Percentiles rank a stretch among this genome's conserved stretches.
Conservation (phyloP, 92 coral and sea anemone genomes). For the Parazoanthus atlanticus region DNA sequence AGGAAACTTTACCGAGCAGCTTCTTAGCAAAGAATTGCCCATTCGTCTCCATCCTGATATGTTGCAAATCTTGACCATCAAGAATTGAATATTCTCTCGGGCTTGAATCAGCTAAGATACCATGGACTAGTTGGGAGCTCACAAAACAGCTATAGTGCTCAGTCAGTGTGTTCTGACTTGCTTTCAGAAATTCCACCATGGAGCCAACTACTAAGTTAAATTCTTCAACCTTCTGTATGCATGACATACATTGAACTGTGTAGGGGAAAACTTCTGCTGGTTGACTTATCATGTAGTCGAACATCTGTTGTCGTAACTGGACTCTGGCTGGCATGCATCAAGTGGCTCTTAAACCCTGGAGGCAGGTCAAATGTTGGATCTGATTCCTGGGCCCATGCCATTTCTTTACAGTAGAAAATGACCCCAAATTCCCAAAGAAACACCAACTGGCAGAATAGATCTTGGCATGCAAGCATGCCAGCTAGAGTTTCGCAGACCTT, state of each 20-base stretch:
- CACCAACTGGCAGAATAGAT: background rate
- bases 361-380: background rate
- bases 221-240: background rate
- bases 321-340: conserved; percentile 21
- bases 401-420: background rate
- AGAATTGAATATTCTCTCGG: background rate
- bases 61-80: background rate
- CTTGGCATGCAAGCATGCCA: conserved; percentile 8
- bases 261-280: background rate
- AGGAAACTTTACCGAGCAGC: background rate
- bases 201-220: background rate
- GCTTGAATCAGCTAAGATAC: background rate
- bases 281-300: background rate
- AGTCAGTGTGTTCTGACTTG: background rate
- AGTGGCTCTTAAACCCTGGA: conserved; percentile 3
- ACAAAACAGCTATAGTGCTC: background rate
- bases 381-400: background rate
- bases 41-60: background rate
- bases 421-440: conserved; percentile 2
- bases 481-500: conserved; percentile 8
- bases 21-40: background rate
- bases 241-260: background rate
- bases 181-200: background rate
- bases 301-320: background rate
- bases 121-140: background rate